Evolutionary conservation across 1,140 invertebrate genomes (phyloP).

Genomic region (Drosophila lacertosa): DNA sequence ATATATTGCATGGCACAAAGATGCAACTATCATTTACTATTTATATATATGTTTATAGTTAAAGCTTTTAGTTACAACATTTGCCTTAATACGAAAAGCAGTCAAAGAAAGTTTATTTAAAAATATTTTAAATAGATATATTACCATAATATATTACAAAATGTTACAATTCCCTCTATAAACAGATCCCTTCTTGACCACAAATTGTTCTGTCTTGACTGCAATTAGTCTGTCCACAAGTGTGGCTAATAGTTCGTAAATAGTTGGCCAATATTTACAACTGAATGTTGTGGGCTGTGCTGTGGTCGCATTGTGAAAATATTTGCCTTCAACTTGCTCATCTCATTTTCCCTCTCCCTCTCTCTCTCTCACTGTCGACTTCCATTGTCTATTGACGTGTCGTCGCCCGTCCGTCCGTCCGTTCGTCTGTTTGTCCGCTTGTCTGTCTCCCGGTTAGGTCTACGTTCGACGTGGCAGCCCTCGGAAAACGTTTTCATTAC

Average conservation of each 20-base stretch:
- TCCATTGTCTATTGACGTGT: conserved; percentile 39
- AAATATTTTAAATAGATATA: no score
- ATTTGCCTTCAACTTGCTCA: conserved; percentile 42
- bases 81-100: no score
- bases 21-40: background rate
- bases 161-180: background rate
- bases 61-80: no score
- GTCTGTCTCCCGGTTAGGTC: conserved; percentile 3
- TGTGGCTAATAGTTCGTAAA: conserved; percentile 39
- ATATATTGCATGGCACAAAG: background rate
- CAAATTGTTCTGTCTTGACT: background rate
- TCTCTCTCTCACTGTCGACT: no score
- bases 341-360: no score
- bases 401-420: conserved; percentile 25
- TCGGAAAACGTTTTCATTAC: conserved; percentile 57
- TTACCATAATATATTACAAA: background rate
- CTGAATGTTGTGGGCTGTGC: conserved; percentile 5
- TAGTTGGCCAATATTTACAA: conserved; percentile 45
- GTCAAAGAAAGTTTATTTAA: no score
- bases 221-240: conserved; percentile 22
- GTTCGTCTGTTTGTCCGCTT: no score
- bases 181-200: background rate
- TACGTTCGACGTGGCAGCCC: conserved; percentile 17
- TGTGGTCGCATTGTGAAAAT: conserved; percentile 31
- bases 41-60: no score